phyloP scores from a whole-genome alignment of 1,140 invertebrate genomes.

The Drosophila pallidifrons region DNA sequence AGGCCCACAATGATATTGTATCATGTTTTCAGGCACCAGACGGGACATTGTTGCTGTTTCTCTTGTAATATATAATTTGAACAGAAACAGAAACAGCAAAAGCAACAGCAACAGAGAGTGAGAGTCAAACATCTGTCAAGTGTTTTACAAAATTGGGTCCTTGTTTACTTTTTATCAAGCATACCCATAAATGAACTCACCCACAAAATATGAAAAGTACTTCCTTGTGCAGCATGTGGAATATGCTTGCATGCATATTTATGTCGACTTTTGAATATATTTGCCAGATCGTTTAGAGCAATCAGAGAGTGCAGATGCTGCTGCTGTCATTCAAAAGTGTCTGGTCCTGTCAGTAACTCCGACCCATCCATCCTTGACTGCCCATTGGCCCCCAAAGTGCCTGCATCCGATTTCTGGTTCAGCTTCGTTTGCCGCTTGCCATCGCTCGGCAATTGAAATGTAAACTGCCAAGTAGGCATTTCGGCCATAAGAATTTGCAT shows the following conservation, averaged over 20 bases:
- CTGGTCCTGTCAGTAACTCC: slow-evolving; percentile 11
- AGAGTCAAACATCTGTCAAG: slow-evolving; percentile 60
- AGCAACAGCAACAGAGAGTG: background rate
- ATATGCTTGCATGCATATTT: slow-evolving; percentile 52
- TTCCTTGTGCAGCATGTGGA: slow-evolving; percentile 21
- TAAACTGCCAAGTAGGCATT: slow-evolving; percentile 69
- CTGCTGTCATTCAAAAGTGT: slow-evolving; percentile 14
- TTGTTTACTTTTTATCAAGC: slow-evolving; percentile 60
- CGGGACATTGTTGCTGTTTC: slow-evolving; percentile 24
- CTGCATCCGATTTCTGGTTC: slow-evolving; percentile 40
- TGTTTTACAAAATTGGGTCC: slow-evolving; percentile 59
- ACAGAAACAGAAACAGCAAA: slow-evolving; percentile 26
- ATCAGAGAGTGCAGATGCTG: slow-evolving; percentile 40
- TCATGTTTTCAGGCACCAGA: slow-evolving; percentile 31
- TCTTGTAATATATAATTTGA: slow-evolving; percentile 56
- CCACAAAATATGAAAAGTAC: slow-evolving; percentile 12
- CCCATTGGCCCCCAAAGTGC: background rate
- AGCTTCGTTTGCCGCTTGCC: slow-evolving; percentile 41
- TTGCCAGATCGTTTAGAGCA: slow-evolving; percentile 65
- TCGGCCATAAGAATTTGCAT: slow-evolving; percentile 67
- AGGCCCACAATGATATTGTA: slow-evolving; percentile 55
- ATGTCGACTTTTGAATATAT: slow-evolving; percentile 66
- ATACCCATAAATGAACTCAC: slow-evolving; percentile 20
- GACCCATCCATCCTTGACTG: background rate
- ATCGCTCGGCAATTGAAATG: slow-evolving; percentile 46